Conservation (phyloP, 2,113 vertebrate species). For the Corydoras maculifer region DNA sequence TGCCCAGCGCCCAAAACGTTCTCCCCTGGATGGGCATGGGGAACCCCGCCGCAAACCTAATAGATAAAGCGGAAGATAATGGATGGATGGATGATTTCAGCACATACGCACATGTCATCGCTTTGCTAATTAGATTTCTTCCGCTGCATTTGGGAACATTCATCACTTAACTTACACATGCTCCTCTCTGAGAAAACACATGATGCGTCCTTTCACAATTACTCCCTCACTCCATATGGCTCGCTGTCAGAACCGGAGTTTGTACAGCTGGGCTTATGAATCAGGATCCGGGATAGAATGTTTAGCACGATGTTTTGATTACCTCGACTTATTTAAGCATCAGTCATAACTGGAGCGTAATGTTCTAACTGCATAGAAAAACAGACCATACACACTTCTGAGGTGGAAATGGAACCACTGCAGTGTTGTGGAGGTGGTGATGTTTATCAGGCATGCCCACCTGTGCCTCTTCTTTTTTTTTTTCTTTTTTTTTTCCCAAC, state of each 20-base stretch:
- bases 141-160: no score
- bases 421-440: constrained; percentile 6
- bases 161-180: constrained; percentile 1
- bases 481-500: not conserved
- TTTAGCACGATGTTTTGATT: constrained; percentile 31
- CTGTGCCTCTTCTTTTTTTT: not conserved
- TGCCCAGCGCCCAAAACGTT: no score
- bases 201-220: constrained; percentile 5
- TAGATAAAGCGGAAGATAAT: no score
- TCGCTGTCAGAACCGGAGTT: constrained; percentile 10
- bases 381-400: not conserved
- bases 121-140: no score
- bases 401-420: constrained; percentile 1
- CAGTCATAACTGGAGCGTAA: constrained; percentile 1
- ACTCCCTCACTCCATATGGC: constrained; percentile 33
- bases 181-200: constrained; percentile 1
- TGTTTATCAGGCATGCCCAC: constrained; percentile 1
- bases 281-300: constrained; percentile 10
- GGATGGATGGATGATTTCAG: no score
- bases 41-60: no score
- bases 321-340: constrained; percentile 6
- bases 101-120: no score
- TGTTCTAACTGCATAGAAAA: not conserved
- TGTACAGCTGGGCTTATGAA: constrained; percentile 31
- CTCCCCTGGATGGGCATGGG: no score